Evolutionary conservation across 2,113 vertebrate species (phyloP).

Genomic region (Trematocara variabile): DNA sequence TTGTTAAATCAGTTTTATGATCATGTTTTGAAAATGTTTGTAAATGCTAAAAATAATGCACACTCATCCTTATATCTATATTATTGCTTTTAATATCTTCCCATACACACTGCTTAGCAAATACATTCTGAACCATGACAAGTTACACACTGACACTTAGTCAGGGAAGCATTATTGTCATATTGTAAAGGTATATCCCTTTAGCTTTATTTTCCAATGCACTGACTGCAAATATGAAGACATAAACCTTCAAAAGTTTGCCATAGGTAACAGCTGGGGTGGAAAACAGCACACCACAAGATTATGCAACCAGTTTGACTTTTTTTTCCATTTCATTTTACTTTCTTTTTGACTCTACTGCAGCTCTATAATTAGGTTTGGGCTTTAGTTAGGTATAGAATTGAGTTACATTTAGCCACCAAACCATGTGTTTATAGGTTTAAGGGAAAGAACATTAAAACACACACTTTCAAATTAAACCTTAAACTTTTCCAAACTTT

Average conservation of each 20-base stretch:
- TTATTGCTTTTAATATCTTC: background rate
- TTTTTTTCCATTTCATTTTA: background rate
- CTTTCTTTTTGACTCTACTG: background rate
- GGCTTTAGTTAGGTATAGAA: background rate
- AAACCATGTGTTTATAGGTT: background rate
- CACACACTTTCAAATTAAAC: background rate
- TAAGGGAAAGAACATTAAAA: background rate
- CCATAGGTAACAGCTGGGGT: background rate
- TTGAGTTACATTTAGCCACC: background rate
- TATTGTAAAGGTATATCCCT: background rate
- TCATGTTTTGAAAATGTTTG: background rate
- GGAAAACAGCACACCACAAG: background rate
- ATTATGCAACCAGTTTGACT: background rate
- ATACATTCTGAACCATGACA: background rate
- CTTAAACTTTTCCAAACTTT: background rate
- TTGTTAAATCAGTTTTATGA: background rate
- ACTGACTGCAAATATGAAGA: background rate
- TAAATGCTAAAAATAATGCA: background rate
- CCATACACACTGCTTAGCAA: background rate
- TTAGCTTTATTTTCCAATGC: fast-evolving
- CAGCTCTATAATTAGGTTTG: background rate
- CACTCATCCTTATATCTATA: background rate
- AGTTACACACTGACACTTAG: background rate
- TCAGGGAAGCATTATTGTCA: background rate
- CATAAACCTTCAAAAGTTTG: background rate